Evolutionary conservation across 2,797 vertebrate species (phyloP), one percentile per base, ranked within the genome.

Genomic region (Hydrocynus forskahlii): DNA sequence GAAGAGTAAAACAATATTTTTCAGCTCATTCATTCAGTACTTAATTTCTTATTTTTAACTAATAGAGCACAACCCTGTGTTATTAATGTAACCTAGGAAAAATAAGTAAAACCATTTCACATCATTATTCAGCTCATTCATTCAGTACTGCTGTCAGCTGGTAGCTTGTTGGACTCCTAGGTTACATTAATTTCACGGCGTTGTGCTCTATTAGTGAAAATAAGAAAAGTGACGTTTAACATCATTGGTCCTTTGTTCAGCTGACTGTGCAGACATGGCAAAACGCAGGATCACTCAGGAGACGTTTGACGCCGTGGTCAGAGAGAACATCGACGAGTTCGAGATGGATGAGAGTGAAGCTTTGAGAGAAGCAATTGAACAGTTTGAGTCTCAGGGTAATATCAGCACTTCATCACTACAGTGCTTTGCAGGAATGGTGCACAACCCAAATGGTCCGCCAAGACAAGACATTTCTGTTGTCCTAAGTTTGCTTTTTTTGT

Each of bases 381-480:
- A 99, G 90, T 98, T 99, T 82, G 95, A 97, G 80, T 96, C 97
- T 54, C 98, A 99, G 92, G 97, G 97, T 99, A 92, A 81, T 55
- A 8, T 19, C 63, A 40, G 7, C 1, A 66, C 6, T 38, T 19
- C 0, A 43, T 43, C 57, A 59, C 57, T 3, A 5, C 4, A 17
- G 12, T 17, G 62, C 29, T 64, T 35, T 38, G 29, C 35, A 64
- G 4, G 4, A 45, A 48, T 48, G 5, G 48, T 52, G 13, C 48
- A 52, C 13, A 43, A 9, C 43, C 43, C 48, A 50, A 50, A 50
- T 50, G 9, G 13, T 50, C 48, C 7, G 12, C 9, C 9, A 14
- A 14, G 12, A 16, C 48, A 14, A 45, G 43, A 45, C 43, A 35
- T 35, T 35, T 35, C 35, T 35, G 35, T 35, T 35, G 29, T 29